phyloP scores from a whole-genome alignment of 2,797 vertebrate species.

The Dermochelys coriacea region DNA sequence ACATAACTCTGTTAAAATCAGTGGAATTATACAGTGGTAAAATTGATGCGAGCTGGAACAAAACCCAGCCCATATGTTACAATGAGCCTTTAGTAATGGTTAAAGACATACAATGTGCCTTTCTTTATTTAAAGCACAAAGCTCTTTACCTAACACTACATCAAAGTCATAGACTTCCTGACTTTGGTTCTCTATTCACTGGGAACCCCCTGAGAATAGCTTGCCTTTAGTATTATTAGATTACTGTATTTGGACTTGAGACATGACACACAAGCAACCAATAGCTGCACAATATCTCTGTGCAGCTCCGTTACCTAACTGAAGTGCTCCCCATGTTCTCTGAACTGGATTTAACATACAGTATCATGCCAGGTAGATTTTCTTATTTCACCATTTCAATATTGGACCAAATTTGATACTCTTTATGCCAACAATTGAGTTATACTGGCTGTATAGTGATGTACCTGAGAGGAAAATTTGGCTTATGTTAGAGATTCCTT shows the following conservation, averaged over 20 bases:
- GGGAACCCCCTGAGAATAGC: not conserved
- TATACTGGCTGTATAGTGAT: not conserved
- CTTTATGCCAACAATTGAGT: not conserved
- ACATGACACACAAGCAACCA: not conserved
- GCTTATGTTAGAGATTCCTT: not conserved
- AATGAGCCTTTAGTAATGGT: slow-evolving; percentile 29
- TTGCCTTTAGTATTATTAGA: not conserved
- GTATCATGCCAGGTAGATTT: not conserved
- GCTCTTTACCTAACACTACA: slow-evolving; percentile 24
- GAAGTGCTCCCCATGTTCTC: not conserved
- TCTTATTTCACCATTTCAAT: not conserved
- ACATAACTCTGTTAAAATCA: not conserved
- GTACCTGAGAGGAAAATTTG: not conserved
- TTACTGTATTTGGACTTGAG: not conserved
- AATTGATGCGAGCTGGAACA: slow-evolving; percentile 7
- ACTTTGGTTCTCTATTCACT: slow-evolving; percentile 35
- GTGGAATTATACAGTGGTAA: slow-evolving; percentile 32
- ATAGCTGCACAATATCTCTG: not conserved
- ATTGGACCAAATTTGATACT: slow-evolving; percentile 3
- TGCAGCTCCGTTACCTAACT: not conserved
- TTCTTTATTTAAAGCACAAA: slow-evolving; percentile 48
- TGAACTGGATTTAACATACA: not conserved
- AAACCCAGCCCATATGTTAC: slow-evolving; percentile 21
- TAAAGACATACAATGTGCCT: not conserved
- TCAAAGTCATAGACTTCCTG: slow-evolving; percentile 31